Base-by-base conservation (phyloP, 2,888 invertebrate genomes). In the Amiota communis region DNA sequence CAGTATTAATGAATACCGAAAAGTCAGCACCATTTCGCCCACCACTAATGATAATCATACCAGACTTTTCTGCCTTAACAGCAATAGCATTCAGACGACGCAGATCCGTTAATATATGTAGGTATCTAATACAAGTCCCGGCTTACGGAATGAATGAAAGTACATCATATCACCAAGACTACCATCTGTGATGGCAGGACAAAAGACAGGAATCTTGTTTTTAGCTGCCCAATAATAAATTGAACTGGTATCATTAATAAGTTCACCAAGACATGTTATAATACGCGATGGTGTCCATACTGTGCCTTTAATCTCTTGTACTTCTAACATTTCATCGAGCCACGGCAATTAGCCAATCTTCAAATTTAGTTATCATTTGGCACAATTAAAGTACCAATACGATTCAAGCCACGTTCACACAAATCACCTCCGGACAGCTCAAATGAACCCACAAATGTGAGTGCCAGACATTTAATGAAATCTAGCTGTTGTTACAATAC, bases 141-240 rank as follows among this genome's bases (percentile, higher is more conserved):
- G 97, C 87, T 95, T 95, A 81, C 94, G 95, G 88, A 94, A 98
- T 0, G 98, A 97, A 90, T 99, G 99, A 87, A 99, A 98, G 89
- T 97, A 99, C 93, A 99, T 96, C 98, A 99, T 99, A 88, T 99
- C 99, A 0, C 99, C 98, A 75, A 96, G 91, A 80, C 98, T 98
- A 0, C 99, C 99, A 91, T 99, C 99, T 0, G 99, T 99, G 75
- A 99, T 90, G 0, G 98, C 99, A 0, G 99, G 99, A 90, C 98
- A 96, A 88, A 97, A 99, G 0, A 99, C 95, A 0, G 99, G 99
- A 87, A 99, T 99, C 86, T 97, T 94, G 90, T 99, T 98, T 88
- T 94, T 96, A 82, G 96, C 95, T 15, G 98, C 97, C 98, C 98
- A 99, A 86, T 98, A 98, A 87, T 96, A 98, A 72, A 99, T 96